These are phyloP conservation scores for Caenorhabditis panamensis DNA, from an alignment of 2,888 invertebrate species.

Conservation along the genomic window DNA sequence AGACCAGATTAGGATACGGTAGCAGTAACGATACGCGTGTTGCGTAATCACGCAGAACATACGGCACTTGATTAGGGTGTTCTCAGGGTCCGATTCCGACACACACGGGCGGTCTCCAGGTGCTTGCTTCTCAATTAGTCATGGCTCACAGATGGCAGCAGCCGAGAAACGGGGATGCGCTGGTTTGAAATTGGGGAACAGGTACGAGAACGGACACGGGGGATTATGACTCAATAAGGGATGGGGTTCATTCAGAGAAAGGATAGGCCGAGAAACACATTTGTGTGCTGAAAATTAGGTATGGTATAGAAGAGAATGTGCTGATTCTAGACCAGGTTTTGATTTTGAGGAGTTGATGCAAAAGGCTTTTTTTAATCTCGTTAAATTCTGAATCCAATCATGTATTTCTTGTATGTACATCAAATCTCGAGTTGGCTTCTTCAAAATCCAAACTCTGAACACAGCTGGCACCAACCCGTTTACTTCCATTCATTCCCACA, in stretches of 20 bases:
- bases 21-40: slow-evolving; percentile 23
- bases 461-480: too few relatives aligned
- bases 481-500: background rate
- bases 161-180: slow-evolving; percentile 14
- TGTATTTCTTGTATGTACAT: too few relatives aligned
- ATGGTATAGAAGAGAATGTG: too few relatives aligned
- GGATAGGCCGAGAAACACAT: background rate
- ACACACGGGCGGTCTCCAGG: slow-evolving; percentile 12
- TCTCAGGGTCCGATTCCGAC: slow-evolving; percentile 34
- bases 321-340: too few relatives aligned
- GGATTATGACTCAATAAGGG: background rate
- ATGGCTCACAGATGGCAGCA: slow-evolving; percentile 55
- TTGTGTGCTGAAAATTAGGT: background rate
- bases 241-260: background rate
- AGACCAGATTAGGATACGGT: slow-evolving; percentile 31
- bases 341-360: too few relatives aligned
- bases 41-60: slow-evolving; percentile 49
- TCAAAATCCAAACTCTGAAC: too few relatives aligned
- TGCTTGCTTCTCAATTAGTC: slow-evolving; percentile 37
- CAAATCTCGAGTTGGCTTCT: too few relatives aligned
- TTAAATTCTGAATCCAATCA: too few relatives aligned
- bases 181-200: background rate
- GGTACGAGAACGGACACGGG: background rate
- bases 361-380: too few relatives aligned
- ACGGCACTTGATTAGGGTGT: slow-evolving; percentile 36